Percentiles rank a stretch among this genome's conserved stretches.
These are phyloP conservation scores for Perdita meconis DNA, from an alignment of 2,888 invertebrate species.

Conservation along the genomic window DNA sequence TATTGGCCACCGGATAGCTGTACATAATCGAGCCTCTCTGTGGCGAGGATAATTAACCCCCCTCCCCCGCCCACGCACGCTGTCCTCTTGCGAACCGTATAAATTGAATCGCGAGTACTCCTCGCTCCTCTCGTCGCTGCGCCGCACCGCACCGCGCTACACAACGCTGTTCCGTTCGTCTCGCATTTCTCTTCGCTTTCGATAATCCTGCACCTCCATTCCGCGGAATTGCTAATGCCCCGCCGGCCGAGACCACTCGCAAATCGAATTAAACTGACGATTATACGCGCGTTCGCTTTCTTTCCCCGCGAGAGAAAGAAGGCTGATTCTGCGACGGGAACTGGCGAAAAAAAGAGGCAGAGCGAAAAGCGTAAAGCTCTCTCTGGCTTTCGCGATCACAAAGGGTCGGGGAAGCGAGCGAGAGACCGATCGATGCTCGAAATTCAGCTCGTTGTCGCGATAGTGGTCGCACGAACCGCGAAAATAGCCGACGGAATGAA, in stretches of 20 bases:
- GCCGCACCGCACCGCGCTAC: too few species aligned
- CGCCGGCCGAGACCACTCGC: slow-evolving; percentile 20
- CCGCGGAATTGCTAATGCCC: slow-evolving; percentile 43
- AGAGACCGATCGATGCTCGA: slow-evolving; percentile 22
- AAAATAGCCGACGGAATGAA: slow-evolving; percentile 27
- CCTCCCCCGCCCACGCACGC: slow-evolving; percentile 7
- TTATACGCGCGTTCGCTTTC: slow-evolving; percentile 48
- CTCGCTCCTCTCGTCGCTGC: background rate
- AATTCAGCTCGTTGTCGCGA: slow-evolving; percentile 22
- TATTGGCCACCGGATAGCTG: slow-evolving; percentile 62
- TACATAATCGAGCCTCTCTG: slow-evolving; percentile 66
- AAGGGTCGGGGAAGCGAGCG: background rate
- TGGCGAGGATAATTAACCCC: slow-evolving; percentile 66
- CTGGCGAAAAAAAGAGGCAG: background rate
- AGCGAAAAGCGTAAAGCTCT: background rate
- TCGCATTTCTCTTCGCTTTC: slow-evolving; percentile 30
- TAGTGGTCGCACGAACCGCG: background rate
- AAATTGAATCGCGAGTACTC: slow-evolving; percentile 64
- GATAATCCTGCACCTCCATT: slow-evolving; percentile 35
- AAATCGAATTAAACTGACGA: slow-evolving; percentile 51
- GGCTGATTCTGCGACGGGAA: background rate
- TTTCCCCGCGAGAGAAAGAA: slow-evolving; percentile 33
- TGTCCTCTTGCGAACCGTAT: slow-evolving; percentile 49
- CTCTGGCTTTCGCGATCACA: slow-evolving; percentile 6
- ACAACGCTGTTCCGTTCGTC: too few species aligned